A percentile compares a stretch with the other conserved stretches of the same genome.
phyloP scores from a whole-genome alignment of 2,888 invertebrate genomes.

The Eupelmus urozonus region DNA sequence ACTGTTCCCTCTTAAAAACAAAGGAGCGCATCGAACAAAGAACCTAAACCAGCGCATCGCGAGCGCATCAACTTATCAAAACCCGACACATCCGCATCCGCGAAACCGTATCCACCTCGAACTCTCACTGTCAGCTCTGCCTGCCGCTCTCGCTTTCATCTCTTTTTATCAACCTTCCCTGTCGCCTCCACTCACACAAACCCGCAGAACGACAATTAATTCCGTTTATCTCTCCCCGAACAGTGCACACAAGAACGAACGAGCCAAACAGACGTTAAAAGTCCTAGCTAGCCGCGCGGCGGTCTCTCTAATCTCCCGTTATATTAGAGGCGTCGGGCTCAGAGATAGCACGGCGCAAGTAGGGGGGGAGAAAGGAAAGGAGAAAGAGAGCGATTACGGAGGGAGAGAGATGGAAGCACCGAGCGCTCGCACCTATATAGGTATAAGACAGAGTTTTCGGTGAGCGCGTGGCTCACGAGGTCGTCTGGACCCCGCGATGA shows the following conservation, averaged over 20 bases:
- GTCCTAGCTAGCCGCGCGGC: too few relatives aligned
- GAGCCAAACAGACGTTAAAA: not conserved
- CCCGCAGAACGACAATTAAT: not conserved
- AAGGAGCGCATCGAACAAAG: too few relatives aligned
- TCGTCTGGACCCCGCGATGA: constrained; percentile 41
- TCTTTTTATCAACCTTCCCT: too few relatives aligned
- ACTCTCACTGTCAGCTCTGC: not conserved
- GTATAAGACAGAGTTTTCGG: not conserved
- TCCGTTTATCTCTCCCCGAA: not conserved
- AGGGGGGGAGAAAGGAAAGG: constrained; percentile 6
- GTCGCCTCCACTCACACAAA: too few relatives aligned
- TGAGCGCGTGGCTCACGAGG: not conserved
- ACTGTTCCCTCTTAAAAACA: too few relatives aligned
- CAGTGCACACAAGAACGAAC: not conserved
- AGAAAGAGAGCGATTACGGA: not conserved
- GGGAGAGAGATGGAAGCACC: not conserved
- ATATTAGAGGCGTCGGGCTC: not conserved
- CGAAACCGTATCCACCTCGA: not conserved
- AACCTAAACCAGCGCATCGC: too few relatives aligned
- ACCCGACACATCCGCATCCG: too few relatives aligned
- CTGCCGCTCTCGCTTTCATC: not conserved
- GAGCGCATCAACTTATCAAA: too few relatives aligned
- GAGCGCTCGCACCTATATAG: not conserved
- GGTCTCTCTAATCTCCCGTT: not conserved
- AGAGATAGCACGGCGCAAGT: not conserved